Evolutionary conservation across 2,888 invertebrate genomes (phyloP), one percentile per base, ranked within the genome.

Genomic region (Hoplodrina ambigua): DNA sequence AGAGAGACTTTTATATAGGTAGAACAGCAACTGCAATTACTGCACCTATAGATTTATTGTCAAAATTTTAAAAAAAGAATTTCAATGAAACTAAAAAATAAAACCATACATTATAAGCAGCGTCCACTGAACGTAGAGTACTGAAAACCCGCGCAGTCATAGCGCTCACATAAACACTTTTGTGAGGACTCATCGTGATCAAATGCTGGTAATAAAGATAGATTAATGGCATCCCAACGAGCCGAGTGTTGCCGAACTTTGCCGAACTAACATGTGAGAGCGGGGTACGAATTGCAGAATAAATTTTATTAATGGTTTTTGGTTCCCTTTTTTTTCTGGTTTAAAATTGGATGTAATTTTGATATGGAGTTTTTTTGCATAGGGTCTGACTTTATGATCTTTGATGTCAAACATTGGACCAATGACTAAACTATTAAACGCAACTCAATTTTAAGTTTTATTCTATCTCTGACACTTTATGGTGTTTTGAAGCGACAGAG

Each of bases 191-290:
- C 91, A 90, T 89, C 87, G 90, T 87, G 89, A 92, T 92, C 91
- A 91, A 94, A 91, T 89, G 87, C 82, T 86, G 89, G 91, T 94
- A 94, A 94, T 94, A 94, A 94, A 94, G 94, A 94, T 93, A 91
- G 91, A 95, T 94, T 92, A 92, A 92, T 89, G 88, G 86, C 85
- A 78, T 84, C 88, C 41, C 86, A 82, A 64, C 72, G 75, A 54
- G 67, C 71, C 81, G 79, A 82, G 67, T 54, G 64, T 53, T 70
- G 62, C 54, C 82, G 81, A 83, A 73, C 61, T 75, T 83, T 74
- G 49, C 70, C 82, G 80, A 80, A 77, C 69, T 72, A 78, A 76
- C 72, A 69, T 78, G 82, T 79, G 72, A 76, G 69, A 73, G 75
- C 54, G 33, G 61, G 53, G 72, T 71, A 81, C 78, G 72, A 78